These are phyloP conservation scores for Caenorhabditis briggsae DNA, from an alignment of 1,140 invertebrate species.

Conservation along the genomic window DNA sequence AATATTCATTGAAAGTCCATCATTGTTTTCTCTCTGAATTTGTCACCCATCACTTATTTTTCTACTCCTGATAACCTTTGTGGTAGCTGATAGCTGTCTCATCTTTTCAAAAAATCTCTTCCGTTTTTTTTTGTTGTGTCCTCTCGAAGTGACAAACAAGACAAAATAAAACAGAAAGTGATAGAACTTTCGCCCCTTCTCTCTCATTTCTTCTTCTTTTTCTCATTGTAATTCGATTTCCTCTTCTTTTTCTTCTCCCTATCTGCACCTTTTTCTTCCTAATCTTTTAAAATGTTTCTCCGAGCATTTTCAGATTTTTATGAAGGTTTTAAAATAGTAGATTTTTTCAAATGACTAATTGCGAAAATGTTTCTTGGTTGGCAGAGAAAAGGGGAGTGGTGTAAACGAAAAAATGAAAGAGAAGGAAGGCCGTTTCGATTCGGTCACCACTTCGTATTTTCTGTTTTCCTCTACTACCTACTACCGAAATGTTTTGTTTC, in stretches of 20 bases:
- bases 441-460: neutral
- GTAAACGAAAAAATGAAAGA: constrained; percentile 7
- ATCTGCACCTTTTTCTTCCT: too few species aligned
- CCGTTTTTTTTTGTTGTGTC: neutral
- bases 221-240: too few species aligned
- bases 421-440: constrained; percentile 29
- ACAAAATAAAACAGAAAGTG: neutral
- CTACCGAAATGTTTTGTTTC: neutral
- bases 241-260: too few species aligned
- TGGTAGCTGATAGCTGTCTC: neutral
- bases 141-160: neutral
- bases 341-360: constrained; percentile 12
- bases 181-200: neutral
- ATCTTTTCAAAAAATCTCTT: neutral
- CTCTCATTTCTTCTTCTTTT: neutral
- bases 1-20: neutral
- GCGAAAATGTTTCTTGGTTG: constrained; percentile 28
- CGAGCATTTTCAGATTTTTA: neutral
- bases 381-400: neutral
- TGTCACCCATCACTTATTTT: neutral
- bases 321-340: neutral
- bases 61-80: neutral
- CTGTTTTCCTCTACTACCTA: neutral
- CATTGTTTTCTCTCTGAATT: neutral
- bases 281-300: neutral